Conservation (phyloP, 23 tunicate species). For the Oikopleura dioica region DNA sequence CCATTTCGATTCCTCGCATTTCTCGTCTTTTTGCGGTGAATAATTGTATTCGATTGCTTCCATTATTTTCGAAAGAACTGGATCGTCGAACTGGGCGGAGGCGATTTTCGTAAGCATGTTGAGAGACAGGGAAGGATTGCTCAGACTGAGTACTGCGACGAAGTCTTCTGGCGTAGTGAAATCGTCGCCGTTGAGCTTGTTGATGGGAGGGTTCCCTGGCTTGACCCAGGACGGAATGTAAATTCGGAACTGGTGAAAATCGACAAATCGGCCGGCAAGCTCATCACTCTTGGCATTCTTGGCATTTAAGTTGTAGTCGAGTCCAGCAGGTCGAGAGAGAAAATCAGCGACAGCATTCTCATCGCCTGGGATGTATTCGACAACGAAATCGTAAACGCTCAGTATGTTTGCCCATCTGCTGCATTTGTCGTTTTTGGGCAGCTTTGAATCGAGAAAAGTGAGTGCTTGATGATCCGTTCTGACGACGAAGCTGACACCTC, state of each 20-base stretch:
- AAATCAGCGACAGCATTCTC: neutral
- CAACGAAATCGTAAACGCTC: neutral
- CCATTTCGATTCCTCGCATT: no score
- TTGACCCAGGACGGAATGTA: neutral
- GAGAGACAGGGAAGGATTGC: no score
- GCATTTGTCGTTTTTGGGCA: neutral
- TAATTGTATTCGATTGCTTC: no score
- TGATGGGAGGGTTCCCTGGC: no score
- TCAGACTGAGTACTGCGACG: no score
- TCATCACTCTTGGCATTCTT: neutral
- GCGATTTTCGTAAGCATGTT: no score
- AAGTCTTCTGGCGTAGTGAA: no score
- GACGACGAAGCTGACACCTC: neutral
- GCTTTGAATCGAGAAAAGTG: neutral
- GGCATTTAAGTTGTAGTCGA: neutral
- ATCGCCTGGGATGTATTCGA: neutral
- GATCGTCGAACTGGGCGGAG: no score
- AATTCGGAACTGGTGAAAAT: neutral
- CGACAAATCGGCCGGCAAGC: neutral
- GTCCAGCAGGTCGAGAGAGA: neutral
- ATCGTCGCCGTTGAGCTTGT: no score
- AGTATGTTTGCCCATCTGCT: neutral
- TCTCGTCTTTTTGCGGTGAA: no score
- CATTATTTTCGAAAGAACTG: no score
- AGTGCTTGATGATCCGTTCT: neutral